Evolutionary conservation across 2,888 invertebrate species (phyloP).

Genomic region (Harmothoe impar): DNA sequence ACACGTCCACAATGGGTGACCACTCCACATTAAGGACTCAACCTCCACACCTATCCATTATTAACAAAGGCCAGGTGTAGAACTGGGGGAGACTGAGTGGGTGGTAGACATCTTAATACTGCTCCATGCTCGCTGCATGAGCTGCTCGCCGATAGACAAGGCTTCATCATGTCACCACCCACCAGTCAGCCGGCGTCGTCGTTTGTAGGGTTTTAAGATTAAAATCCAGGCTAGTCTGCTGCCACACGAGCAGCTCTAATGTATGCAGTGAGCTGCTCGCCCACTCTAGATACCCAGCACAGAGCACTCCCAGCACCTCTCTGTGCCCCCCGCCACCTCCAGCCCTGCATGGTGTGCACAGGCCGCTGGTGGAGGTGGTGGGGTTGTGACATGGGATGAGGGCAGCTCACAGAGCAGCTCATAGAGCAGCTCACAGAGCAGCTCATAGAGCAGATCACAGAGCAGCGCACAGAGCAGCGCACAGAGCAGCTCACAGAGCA

Average conservation of each 20-base stretch:
- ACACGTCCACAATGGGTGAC: not conserved
- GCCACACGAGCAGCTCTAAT: not conserved
- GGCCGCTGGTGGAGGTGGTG: not conserved
- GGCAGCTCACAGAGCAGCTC: not conserved
- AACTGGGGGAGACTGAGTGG: not conserved
- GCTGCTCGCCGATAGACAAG: not conserved
- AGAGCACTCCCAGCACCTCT: not conserved
- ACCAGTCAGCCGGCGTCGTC: not conserved
- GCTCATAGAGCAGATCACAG: not conserved
- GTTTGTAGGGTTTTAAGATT: constrained; percentile 44
- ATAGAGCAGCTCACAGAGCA: not conserved
- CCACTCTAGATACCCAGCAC: not conserved
- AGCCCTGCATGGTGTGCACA: not conserved
- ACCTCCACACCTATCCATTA: not conserved
- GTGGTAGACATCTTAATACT: not conserved
- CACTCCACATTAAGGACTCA: no score
- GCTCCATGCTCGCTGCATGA: not conserved
- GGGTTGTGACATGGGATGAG: not conserved
- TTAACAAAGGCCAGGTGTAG: not conserved
- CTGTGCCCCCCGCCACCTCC: not conserved
- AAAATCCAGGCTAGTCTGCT: constrained; percentile 32
- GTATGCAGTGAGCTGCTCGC: not conserved
- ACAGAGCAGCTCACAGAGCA: no score
- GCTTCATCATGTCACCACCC: not conserved
- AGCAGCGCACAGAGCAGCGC: no score